Conservation (phyloP, 2,113 vertebrate species). For the Hyla sarda region DNA sequence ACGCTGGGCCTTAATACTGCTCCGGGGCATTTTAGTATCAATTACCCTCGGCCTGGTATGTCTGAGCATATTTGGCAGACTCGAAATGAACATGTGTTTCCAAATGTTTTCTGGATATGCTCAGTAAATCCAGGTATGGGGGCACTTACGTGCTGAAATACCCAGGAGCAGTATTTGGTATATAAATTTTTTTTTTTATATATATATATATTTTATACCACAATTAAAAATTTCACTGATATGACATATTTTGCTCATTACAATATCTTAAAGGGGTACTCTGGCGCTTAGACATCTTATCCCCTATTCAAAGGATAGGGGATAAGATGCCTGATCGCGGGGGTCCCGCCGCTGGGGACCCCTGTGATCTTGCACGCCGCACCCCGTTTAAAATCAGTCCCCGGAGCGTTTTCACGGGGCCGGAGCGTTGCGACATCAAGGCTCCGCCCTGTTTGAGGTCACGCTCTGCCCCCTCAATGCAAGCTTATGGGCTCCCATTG, state of each 20-base stretch:
- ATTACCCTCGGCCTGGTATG: neutral
- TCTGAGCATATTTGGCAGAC: constrained; percentile 6
- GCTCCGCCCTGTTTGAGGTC: no score
- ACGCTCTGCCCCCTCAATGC: no score
- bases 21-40: constrained; percentile 37
- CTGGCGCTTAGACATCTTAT: no score
- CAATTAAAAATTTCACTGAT: neutral
- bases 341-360: no score
- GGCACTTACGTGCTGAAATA: neutral
- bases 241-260: neutral
- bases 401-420: no score
- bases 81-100: neutral
- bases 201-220: neutral
- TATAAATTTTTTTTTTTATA: neutral
- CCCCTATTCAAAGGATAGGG: no score
- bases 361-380: no score
- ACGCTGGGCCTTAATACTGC: neutral
- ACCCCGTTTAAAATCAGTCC: no score
- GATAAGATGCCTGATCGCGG: no score
- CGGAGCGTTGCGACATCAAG: no score
- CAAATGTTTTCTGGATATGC: constrained; percentile 8
- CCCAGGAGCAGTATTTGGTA: constrained; percentile 26
- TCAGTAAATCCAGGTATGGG: constrained; percentile 15
- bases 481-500: no score
- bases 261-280: no score